phyloP scores from a whole-genome alignment of 2,888 invertebrate genomes.

The Hemistola chrysoprasaria region DNA sequence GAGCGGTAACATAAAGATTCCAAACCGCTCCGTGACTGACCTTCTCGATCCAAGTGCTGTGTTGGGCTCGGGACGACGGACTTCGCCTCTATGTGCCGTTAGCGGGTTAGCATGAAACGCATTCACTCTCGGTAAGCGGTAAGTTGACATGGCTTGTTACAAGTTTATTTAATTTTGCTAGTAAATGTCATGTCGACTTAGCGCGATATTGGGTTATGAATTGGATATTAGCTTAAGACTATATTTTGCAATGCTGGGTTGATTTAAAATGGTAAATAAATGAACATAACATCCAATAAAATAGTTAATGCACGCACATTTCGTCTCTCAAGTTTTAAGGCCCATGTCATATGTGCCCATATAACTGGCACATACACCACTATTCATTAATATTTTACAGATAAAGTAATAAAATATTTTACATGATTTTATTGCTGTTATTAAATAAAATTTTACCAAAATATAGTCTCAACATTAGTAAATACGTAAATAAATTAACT shows the following conservation, averaged over 20 bases:
- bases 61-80: constrained; percentile 72
- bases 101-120: constrained; percentile 82
- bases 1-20: constrained; percentile 33
- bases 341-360: too few species aligned
- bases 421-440: too few species aligned
- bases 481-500: constrained; percentile 4
- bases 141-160: constrained; percentile 39
- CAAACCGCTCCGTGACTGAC: constrained; percentile 75
- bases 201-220: constrained; percentile 17
- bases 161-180: too few species aligned
- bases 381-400: too few species aligned
- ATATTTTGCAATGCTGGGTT: constrained; percentile 4
- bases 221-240: constrained; percentile 18
- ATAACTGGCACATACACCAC: too few species aligned
- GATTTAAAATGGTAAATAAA: too few species aligned
- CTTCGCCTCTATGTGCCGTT: constrained; percentile 78
- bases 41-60: constrained; percentile 95
- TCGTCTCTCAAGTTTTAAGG: too few species aligned
- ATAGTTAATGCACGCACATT: too few species aligned
- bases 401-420: too few species aligned
- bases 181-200: too few species aligned
- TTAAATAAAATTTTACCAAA: neutral
- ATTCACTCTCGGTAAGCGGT: constrained; percentile 58
- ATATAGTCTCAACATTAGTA: constrained; percentile 8
- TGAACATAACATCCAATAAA: too few species aligned